A percentile compares a stretch with the other conserved stretches of the same genome.
phyloP scores from a whole-genome alignment of 2,113 vertebrate species.

The Silurus meridionalis region DNA sequence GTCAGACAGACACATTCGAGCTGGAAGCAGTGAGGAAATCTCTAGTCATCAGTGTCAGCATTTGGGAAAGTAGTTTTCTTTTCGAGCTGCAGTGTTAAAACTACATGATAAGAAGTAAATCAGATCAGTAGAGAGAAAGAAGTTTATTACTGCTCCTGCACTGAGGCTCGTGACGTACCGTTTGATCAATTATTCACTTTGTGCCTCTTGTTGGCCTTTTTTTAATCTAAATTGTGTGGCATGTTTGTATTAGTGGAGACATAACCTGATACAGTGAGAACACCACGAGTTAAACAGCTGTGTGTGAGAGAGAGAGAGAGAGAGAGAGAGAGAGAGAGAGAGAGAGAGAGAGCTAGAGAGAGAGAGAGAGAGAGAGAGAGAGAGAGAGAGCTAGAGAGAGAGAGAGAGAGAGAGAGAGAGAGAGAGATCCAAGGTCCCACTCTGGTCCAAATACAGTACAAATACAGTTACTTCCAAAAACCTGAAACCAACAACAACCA shows the following conservation, averaged over 20 bases:
- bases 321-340: not conserved
- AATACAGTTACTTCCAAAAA: not conserved
- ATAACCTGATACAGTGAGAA: constrained; percentile 35
- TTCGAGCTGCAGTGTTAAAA: not conserved
- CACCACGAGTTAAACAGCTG: constrained; percentile 4
- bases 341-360: not conserved
- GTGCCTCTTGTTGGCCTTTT: constrained; percentile 18
- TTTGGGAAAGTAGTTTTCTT: not conserved
- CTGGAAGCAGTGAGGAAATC: not conserved
- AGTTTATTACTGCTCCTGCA: not conserved
- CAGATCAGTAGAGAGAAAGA: not conserved
- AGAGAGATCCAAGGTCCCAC: not conserved
- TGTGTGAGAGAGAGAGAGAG: not conserved
- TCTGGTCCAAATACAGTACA: not conserved
- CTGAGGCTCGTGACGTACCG: not conserved
- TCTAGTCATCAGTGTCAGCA: not conserved
- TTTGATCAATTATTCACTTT: constrained; percentile 51
- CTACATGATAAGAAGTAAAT: not conserved
- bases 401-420: too few relatives aligned
- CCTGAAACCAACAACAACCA: not conserved
- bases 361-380: not conserved
- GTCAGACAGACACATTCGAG: not conserved
- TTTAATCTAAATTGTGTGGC: constrained; percentile 35
- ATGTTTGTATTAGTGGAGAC: constrained; percentile 12
- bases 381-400: not conserved